Evolutionary conservation across 2,113 vertebrate genomes (phyloP).

Genomic region (Pelobates fuscus): DNA sequence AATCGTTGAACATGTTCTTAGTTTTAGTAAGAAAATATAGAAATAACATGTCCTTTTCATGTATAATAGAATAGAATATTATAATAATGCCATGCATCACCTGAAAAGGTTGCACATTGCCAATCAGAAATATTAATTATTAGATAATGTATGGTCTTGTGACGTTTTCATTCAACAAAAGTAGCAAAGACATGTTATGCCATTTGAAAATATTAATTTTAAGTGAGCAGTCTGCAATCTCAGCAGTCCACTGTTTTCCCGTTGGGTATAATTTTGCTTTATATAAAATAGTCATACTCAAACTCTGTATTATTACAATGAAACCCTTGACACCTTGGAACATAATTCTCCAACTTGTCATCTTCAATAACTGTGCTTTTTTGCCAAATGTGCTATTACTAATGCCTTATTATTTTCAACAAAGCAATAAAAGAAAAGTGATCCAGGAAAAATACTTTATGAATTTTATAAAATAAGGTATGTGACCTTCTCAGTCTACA

Average conservation of each 20-base stretch:
- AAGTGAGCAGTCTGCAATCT: slow-evolving; percentile 11
- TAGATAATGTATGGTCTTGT: background rate
- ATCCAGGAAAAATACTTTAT: background rate
- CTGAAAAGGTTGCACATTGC: background rate
- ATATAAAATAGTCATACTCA: slow-evolving; percentile 24
- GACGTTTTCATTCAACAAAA: background rate
- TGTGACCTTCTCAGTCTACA: background rate
- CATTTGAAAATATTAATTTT: slow-evolving; percentile 18
- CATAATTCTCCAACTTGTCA: slow-evolving; percentile 37
- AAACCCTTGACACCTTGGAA: slow-evolving; percentile 23
- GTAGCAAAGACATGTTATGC: background rate
- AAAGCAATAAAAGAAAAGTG: slow-evolving; percentile 2
- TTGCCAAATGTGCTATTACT: slow-evolving; percentile 23
- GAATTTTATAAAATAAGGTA: slow-evolving; percentile 17
- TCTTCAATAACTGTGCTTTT: slow-evolving; percentile 23
- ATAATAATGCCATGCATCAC: too few relatives aligned
- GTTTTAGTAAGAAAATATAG: too few relatives aligned
- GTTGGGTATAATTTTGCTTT: slow-evolving; percentile 28
- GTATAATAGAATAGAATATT: too few relatives aligned
- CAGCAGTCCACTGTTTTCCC: slow-evolving; percentile 21
- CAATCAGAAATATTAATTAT: background rate
- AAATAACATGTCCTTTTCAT: background rate
- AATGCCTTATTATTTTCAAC: slow-evolving; percentile 10
- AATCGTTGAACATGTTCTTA: too few relatives aligned
- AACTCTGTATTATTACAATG: slow-evolving; percentile 30